Percentiles rank a stretch among this genome's conserved stretches.
phyloP scores from a whole-genome alignment of 2,888 invertebrate genomes.

The Pseudococcus viburni region DNA sequence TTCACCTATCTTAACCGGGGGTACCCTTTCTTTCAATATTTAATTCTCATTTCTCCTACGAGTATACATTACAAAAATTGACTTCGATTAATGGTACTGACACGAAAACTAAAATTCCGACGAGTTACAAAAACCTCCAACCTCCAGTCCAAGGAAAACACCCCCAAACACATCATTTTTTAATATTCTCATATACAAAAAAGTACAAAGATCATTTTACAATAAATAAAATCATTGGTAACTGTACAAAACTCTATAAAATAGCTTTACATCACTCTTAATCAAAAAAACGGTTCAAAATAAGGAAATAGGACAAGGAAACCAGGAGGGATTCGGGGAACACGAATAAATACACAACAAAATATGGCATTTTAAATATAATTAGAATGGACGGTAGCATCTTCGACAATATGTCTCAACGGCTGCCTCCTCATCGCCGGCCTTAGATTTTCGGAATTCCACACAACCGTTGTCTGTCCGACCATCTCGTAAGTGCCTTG shows the following conservation, averaged over 20 bases:
- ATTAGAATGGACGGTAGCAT: constrained; percentile 59
- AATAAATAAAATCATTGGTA: constrained; percentile 49
- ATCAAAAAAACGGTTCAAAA: not conserved
- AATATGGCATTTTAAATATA: constrained; percentile 57
- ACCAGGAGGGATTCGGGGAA: not conserved
- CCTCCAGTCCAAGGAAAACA: too few relatives aligned
- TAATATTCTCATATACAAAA: constrained; percentile 14
- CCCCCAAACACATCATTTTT: not conserved
- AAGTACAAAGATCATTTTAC: not conserved
- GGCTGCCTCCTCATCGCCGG: constrained; percentile 45
- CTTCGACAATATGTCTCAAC: constrained; percentile 31
- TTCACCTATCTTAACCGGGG: too few relatives aligned
- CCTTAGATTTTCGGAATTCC: constrained; percentile 48
- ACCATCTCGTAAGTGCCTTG: constrained; percentile 75
- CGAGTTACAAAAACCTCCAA: too few relatives aligned
- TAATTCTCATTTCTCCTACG: too few relatives aligned
- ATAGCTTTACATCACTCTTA: constrained; percentile 3
- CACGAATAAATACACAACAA: constrained; percentile 10
- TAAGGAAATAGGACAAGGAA: not conserved
- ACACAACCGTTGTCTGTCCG: constrained; percentile 71
- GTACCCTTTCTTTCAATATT: too few relatives aligned
- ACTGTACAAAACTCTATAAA: constrained; percentile 47
- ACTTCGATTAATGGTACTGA: too few relatives aligned
- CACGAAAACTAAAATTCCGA: too few relatives aligned
- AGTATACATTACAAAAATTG: too few relatives aligned